A percentile compares a stretch with the other conserved stretches of the same genome.
phyloP scores from a whole-genome alignment of 2,113 vertebrate genomes.

The Oryctolagus cuniculus region mOryCun1.1 NC_091445.1:48838001-48838500 shows the following conservation, averaged over 20 bases:
- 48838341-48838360: neutral
- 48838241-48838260: neutral
- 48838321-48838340: neutral
- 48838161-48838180: too few species aligned
- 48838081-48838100: neutral
- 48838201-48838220: neutral
- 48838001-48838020: neutral
- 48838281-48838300: too few species aligned
- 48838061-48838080: neutral
- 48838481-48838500: too few species aligned
- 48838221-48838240: neutral
- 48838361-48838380: neutral
- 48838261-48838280: too few species aligned
- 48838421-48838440: neutral
- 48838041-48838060: neutral
- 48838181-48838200: neutral
- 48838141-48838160: too few species aligned
- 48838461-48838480: neutral
- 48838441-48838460: neutral
- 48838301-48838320: too few species aligned
- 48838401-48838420: fast-evolving
- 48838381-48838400: neutral
- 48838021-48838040: neutral
- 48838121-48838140: neutral
- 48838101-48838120: neutral